Conservation (phyloP, 1,140 invertebrate genomes). For the Diorhabda elongata region DNA sequence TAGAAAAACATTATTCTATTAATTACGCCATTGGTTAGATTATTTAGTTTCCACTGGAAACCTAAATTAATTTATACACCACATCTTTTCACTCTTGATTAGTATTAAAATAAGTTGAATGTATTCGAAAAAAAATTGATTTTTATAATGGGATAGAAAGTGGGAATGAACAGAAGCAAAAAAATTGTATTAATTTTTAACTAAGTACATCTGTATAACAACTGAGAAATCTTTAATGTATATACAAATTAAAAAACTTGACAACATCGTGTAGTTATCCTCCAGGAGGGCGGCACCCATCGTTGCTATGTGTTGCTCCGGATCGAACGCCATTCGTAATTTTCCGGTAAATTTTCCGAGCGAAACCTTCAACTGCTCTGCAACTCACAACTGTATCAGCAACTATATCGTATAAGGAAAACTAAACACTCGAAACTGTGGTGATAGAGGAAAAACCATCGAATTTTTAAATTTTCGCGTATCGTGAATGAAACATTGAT, state of each 20-base stretch:
- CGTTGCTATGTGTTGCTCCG: conserved; percentile 35
- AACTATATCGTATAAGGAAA: neutral
- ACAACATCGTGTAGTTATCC: neutral
- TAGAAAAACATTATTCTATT: no score
- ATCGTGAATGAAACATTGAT: neutral
- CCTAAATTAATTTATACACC: no score
- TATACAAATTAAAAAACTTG: neutral
- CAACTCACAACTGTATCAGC: neutral
- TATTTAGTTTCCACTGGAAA: no score
- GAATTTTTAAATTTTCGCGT: neutral
- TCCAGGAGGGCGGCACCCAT: conserved; percentile 30
- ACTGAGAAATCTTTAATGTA: no score
- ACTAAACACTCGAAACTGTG: neutral
- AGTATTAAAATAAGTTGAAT: no score
- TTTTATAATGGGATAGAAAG: no score
- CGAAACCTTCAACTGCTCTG: conserved; percentile 7
- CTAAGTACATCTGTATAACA: no score
- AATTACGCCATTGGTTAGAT: no score
- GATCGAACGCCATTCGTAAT: conserved; percentile 30
- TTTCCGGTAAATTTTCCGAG: conserved; percentile 18
- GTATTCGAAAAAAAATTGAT: no score
- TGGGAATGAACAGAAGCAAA: no score
- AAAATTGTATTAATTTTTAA: no score
- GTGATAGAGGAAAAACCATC: neutral
- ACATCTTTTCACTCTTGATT: no score